Evolutionary conservation across 2,113 vertebrate species (phyloP), one percentile per base, ranked within the genome.

Genomic region (Spea multiplicata): DNA sequence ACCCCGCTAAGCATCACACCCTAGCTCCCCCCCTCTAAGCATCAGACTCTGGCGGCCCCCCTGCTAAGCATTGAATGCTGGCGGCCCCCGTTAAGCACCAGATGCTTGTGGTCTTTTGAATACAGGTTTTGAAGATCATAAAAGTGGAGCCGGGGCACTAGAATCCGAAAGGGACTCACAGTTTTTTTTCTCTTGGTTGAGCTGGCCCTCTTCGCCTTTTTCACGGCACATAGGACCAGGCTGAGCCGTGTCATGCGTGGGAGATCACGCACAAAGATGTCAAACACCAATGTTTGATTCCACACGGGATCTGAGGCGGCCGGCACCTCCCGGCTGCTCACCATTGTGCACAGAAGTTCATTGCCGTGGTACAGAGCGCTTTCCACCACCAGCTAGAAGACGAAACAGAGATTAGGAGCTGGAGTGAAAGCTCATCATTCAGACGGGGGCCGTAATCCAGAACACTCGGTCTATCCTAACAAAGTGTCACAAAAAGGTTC

Each of bases 161-260:
- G 17, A 44, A 16, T 44, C 3, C 1, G 17, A 44, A 3, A 9
- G 17, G 16, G 16, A 5, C 64, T 44, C 64, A 8, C 2, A 66
- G 17, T 16, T 66, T 66, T 9, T 44, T 66, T 66, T 9, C 97
- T 99, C 84, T 98, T 99, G 75, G 96, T 98, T 84, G 95, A 94
- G 0, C 95, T 90, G 0, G 95, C 94, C 80, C 97, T 98, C 88
- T 93, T 97, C 75, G 92, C 86, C 85, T 97, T 97, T 84, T 98
- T 96, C 0, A 98, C 93, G 0, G 95, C 94, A 0, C 97, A 98
- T 16, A 98, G 94, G 0, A 95, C 95, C 0, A 99, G 93, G 86
- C 97, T 98, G 82, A 99, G 91, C 3, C 96, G 93, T 0, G 95
- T 95, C 97, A 98, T 99, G 68, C 97, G 95, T 0, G 97, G 97